Base-by-base conservation (phyloP, 2,888 invertebrate species). In the Balanococcus diminutus region DNA sequence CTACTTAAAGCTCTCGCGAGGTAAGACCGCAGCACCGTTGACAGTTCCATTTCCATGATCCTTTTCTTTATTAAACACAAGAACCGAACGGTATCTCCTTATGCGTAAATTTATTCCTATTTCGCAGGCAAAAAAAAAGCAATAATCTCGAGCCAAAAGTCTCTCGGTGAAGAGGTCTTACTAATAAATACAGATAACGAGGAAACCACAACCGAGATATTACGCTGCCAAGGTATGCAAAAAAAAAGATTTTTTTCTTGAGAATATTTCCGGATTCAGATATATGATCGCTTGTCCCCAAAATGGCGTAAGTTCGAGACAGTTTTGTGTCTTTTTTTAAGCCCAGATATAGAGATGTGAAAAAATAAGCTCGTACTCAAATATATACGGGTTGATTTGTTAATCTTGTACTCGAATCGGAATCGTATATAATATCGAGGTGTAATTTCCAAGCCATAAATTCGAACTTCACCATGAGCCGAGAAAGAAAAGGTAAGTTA, bases 1-100 rank as follows among this genome's bases (percentile, higher is more conserved):
- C 61, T 25, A 61, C 25, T 61, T 61, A 61, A 28, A 61, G 61
- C 25, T 56, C 3, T 9, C 61, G 61, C 25, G 25, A 22, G 25
- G 25, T 9, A 28, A 11, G 11, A 25, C 61, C 22, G 61, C 25
- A 28, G 25, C 25, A 25, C 61, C 22, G 61, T 61, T 61, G 61
- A 61, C 25, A 61, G 61, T 61, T 61, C 61, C 61, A 61, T 61
- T 61, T 61, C 25, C 61, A 25, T 61, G 61, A 61, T 61, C 61
- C 61, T 25, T n/a, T 61, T 61, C 61, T 61, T 61, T 61, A 61
- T 61, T 25, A 61, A 61, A 61, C 46, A 46, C 61, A 61, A 61
- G 61, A 61, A 61, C 61, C 61, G 9, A 25, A 61, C 22, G 25
- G 9, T 61, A 61, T 61, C 61, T 6, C 25, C 61, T 61, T 61